These are phyloP conservation scores for Selene dorsalis DNA, from an alignment of 2,797 vertebrate species.

Conservation along the genomic window DNA sequence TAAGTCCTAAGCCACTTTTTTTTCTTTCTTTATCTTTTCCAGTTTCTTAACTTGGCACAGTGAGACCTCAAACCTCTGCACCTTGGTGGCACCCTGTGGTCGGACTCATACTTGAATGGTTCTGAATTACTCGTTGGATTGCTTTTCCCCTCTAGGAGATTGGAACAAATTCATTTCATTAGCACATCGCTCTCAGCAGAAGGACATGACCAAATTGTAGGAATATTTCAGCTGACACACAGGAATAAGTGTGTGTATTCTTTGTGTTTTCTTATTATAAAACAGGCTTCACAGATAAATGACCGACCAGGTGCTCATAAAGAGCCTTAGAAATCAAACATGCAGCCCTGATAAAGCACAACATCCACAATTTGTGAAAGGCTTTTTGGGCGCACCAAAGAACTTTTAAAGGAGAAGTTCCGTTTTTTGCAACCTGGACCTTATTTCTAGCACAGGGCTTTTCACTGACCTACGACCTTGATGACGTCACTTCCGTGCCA, in stretches of 20 bases:
- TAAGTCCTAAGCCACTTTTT: constrained; percentile 67
- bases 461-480: too few relatives aligned
- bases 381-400: not conserved
- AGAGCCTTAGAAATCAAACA: constrained; percentile 24
- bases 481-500: too few relatives aligned
- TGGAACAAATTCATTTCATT: constrained; percentile 74
- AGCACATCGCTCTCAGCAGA: constrained; percentile 75
- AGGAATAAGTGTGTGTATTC: constrained; percentile 11
- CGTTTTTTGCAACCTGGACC: too few relatives aligned
- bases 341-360: constrained; percentile 22
- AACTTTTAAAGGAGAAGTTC: too few relatives aligned
- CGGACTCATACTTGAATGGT: constrained; percentile 80
- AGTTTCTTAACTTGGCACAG: constrained; percentile 62
- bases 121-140: constrained; percentile 83
- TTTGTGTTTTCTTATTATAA: constrained; percentile 1
- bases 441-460: too few relatives aligned
- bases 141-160: constrained; percentile 78
- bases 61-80: constrained; percentile 60
- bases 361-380: constrained; percentile 15
- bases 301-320: constrained; percentile 21
- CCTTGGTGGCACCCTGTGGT: constrained; percentile 55
- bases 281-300: constrained; percentile 17
- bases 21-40: constrained; percentile 67
- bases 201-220: constrained; percentile 46
- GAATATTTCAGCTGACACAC: constrained; percentile 50